Evolutionary conservation across 2,113 vertebrate species (phyloP).

Genomic region (Seriola quinqueradiata): DNA sequence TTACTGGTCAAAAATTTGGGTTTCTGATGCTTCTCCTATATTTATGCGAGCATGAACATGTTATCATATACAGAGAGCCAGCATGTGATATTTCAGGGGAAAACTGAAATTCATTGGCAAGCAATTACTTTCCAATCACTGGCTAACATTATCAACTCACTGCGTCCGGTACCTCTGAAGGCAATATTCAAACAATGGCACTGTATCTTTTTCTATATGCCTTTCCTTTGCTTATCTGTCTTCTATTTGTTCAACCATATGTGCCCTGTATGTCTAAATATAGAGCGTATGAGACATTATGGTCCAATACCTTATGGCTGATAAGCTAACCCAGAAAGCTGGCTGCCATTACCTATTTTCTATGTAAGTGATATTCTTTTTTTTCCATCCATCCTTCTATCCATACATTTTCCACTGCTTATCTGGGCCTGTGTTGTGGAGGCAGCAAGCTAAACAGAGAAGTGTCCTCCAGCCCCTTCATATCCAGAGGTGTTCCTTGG

Average conservation of each 20-base stretch:
- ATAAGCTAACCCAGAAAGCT: slow-evolving; percentile 59
- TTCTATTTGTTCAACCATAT: slow-evolving; percentile 65
- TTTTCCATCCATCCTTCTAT: slow-evolving; percentile 29
- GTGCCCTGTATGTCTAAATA: slow-evolving; percentile 44
- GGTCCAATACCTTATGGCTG: slow-evolving; percentile 46
- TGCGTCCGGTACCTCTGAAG: slow-evolving; percentile 51
- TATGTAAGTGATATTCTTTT: slow-evolving; percentile 39
- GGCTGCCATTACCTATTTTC: slow-evolving; percentile 46
- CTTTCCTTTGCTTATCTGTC: slow-evolving; percentile 67
- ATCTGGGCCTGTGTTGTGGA: slow-evolving; percentile 28
- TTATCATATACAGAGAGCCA: slow-evolving; percentile 50
- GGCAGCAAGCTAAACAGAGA: slow-evolving; percentile 17
- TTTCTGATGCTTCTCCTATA: slow-evolving; percentile 46
- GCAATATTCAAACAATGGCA: slow-evolving; percentile 65
- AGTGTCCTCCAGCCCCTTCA: background rate
- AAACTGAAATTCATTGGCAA: slow-evolving; percentile 71
- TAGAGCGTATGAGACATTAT: slow-evolving; percentile 55
- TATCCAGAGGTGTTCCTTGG: background rate
- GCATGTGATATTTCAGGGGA: slow-evolving; percentile 60
- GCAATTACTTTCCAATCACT: slow-evolving; percentile 73
- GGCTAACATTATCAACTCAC: slow-evolving; percentile 69
- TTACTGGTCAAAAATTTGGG: slow-evolving; percentile 17
- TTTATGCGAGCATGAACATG: slow-evolving; percentile 42
- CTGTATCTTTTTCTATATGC: slow-evolving; percentile 54
- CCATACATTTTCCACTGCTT: slow-evolving; percentile 45